Evolutionary conservation across 2,113 vertebrate species (phyloP).

Genomic region (Oostethus manadensis): DNA sequence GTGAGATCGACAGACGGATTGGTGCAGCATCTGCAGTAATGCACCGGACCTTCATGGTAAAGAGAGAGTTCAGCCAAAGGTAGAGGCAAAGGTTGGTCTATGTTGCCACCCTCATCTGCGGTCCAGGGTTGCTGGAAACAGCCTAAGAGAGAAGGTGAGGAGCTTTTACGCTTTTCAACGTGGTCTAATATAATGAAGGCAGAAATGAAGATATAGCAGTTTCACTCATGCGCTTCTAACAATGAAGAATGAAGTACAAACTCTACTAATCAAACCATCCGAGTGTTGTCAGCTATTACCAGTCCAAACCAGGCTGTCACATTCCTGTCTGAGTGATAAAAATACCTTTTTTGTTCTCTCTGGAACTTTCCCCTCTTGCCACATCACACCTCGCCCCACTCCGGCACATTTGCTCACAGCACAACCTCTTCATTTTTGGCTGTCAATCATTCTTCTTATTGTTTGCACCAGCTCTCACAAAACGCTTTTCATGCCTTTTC

Average conservation of each 20-base stretch:
- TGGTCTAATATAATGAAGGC: too few relatives aligned
- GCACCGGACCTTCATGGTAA: too few relatives aligned
- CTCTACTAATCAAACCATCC: neutral
- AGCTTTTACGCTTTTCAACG: too few relatives aligned
- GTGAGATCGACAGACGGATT: too few relatives aligned
- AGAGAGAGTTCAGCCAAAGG: too few relatives aligned
- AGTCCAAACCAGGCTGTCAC: neutral
- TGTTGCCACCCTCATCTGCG: too few relatives aligned
- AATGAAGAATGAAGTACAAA: too few relatives aligned
- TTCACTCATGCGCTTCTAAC: too few relatives aligned
- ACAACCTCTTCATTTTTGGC: constrained; percentile 23
- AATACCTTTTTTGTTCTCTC: constrained; percentile 27
- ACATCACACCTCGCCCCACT: constrained; percentile 13
- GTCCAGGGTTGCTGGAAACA: too few relatives aligned
- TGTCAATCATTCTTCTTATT: constrained; percentile 33
- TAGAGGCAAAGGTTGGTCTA: too few relatives aligned
- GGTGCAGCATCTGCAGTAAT: too few relatives aligned
- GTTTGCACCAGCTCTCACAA: constrained; percentile 8
- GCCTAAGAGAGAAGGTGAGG: too few relatives aligned
- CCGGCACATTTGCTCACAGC: constrained; percentile 5
- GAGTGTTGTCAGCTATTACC: neutral
- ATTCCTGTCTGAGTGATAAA: constrained; percentile 22
- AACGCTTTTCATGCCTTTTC: constrained; percentile 9
- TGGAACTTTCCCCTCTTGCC: constrained; percentile 18
- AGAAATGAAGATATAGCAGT: neutral